Evolutionary conservation across 1,140 invertebrate species (phyloP).

Genomic region (Yoshiicerus persimilis): DNA sequence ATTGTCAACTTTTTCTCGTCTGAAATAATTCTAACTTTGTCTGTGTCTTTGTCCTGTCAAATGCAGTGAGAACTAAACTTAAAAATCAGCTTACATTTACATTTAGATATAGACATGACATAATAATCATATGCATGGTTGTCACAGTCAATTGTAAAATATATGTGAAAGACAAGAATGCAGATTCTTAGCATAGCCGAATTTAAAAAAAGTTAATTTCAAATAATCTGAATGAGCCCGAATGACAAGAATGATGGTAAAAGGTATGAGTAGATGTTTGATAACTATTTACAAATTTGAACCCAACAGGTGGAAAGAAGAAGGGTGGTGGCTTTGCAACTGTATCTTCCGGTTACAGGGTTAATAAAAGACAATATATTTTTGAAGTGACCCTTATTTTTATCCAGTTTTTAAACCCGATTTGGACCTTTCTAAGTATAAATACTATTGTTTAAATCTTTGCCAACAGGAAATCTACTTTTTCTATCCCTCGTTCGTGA

Average conservation of each 20-base stretch:
- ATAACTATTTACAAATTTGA: not conserved
- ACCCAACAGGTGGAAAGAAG: constrained; percentile 50
- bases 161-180: not conserved
- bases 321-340: constrained; percentile 57
- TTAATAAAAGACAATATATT: constrained; percentile 18
- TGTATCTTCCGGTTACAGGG: constrained; percentile 56
- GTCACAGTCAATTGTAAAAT: not conserved
- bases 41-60: not conserved
- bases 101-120: too few species aligned
- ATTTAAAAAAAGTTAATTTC: too few species aligned
- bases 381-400: constrained; percentile 14
- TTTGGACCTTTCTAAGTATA: constrained; percentile 35
- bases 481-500: not conserved
- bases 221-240: not conserved
- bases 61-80: not conserved
- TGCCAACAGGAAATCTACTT: not conserved
- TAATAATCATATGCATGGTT: not conserved
- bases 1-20: not conserved
- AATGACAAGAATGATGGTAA: not conserved
- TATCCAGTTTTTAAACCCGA: not conserved
- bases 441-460: not conserved
- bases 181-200: not conserved
- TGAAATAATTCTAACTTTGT: not conserved
- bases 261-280: not conserved
- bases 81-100: not conserved